Percentiles rank a stretch among this genome's conserved stretches.
These are phyloP conservation scores for Vultur gryphus DNA, from an alignment of 2,797 vertebrate species.

Conservation along the genomic window DNA sequence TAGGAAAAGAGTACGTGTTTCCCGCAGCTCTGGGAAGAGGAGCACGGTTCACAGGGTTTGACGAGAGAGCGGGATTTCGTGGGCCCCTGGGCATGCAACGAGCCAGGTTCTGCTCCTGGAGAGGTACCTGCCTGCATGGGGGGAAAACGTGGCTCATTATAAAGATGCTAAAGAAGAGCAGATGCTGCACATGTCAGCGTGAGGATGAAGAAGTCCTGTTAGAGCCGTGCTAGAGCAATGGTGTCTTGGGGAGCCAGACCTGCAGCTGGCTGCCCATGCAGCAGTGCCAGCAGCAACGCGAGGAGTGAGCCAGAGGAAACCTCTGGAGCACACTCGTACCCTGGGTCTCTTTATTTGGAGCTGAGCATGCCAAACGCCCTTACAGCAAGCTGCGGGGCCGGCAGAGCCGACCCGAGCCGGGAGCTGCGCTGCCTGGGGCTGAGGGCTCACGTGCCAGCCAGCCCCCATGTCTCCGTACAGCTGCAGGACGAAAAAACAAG, in stretches of 20 bases:
- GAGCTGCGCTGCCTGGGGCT: background rate
- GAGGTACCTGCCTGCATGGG: background rate
- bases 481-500: background rate
- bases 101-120: background rate
- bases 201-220: background rate
- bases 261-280: background rate
- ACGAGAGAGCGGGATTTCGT: background rate
- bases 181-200: accelerated
- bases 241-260: background rate
- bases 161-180: background rate
- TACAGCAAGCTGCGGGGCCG: accelerated
- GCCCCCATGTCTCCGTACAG: accelerated
- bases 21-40: background rate
- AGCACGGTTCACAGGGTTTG: background rate
- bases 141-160: background rate
- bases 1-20: background rate
- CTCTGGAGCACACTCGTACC: background rate
- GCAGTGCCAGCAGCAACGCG: accelerated
- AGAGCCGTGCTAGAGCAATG: background rate
- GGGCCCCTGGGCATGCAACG: background rate
- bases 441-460: background rate
- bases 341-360: background rate
- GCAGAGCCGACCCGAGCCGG: accelerated
- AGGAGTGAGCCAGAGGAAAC: background rate
- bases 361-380: accelerated